Base-by-base conservation (phyloP, 2,797 vertebrate species). In the Pangasius djambal region DNA sequence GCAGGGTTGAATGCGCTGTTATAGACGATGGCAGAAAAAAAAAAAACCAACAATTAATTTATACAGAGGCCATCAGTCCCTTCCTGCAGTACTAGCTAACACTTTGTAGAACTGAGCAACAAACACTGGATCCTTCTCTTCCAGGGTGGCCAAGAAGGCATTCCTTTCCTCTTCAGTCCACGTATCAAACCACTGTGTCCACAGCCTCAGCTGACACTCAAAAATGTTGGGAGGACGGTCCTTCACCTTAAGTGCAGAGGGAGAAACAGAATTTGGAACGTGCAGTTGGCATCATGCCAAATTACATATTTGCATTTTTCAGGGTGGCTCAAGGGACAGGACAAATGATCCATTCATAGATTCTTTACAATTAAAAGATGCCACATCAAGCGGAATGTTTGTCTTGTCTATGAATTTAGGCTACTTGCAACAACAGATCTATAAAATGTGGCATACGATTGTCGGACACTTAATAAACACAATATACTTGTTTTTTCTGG, bases 101-200 rank as follows among this genome's bases (percentile, higher is more conserved):
- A 94, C 95, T 89, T 91, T 95, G 92, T 97, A 97, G 92, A 98
- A 98, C 50, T 95, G 96, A 20, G 95, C 94, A 1, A 97, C 96
- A 86, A 98, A 97, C n/a, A 90, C 91, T 0, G 97, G 95, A 86
- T 97, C 96, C 34, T 89, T 93, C 88, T 97, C 95, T 48, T 98
- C 97, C 88, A 98, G 92, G 55, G 95, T 94, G 90, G 95, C 96
- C 82, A 98, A 91, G 92, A 98, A 97, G 85, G 96, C 94, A 92
- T 98, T 98, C 88, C 97, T 95, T 89, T 98, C 97, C 81, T 96
- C 95, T 89, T 98, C 97, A 79, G 96, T 95, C 97, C 98, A 98
- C 16, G 97, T 95, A 91, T 97, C 96, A 90, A 98, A 98, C 97
- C 97, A 98, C 94, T 98, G 97, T 90, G 95, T 97, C 98, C 98